Evolutionary conservation across 2,113 vertebrate genomes (phyloP).

Genomic region (Daubentonia madagascariensis): DNA sequence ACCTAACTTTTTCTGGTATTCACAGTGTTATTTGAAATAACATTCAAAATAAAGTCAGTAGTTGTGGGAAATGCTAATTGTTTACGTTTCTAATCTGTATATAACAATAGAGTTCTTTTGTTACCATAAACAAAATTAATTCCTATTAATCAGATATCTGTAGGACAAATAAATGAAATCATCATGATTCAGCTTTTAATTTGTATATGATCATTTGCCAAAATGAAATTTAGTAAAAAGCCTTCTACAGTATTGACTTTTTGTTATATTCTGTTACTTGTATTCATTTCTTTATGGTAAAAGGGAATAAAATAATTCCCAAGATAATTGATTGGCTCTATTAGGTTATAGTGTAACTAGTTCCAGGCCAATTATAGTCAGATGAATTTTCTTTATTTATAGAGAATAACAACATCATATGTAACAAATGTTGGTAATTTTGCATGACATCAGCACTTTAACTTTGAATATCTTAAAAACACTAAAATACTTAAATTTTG

Average conservation of each 20-base stretch:
- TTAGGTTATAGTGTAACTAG: conserved; percentile 40
- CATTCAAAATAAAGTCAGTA: conserved; percentile 71
- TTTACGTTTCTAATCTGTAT: conserved; percentile 82
- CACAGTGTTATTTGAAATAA: conserved; percentile 58
- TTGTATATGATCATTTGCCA: conserved; percentile 63
- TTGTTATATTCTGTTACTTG: conserved; percentile 52
- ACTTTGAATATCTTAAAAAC: not conserved
- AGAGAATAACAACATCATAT: conserved; percentile 37
- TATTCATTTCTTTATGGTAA: conserved; percentile 55
- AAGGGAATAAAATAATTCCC: conserved; percentile 49
- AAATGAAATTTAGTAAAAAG: conserved; percentile 55
- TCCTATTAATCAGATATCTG: conserved; percentile 73
- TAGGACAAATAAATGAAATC: conserved; percentile 73
- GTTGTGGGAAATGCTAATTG: conserved; percentile 77
- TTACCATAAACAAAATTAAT: conserved; percentile 73
- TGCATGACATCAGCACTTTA: conserved; percentile 44
- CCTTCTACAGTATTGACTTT: conserved; percentile 33
- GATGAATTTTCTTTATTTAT: not conserved
- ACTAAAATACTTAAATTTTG: conserved; percentile 37
- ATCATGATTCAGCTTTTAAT: conserved; percentile 49
- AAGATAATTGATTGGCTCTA: conserved; percentile 22
- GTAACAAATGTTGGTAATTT: conserved; percentile 49
- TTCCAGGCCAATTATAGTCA: conserved; percentile 24
- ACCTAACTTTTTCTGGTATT: not conserved
- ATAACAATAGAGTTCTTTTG: conserved; percentile 75